Percentiles rank a stretch among this genome's conserved stretches.
Evolutionary conservation across 1,140 invertebrate genomes (phyloP).

Genomic region (Magallana gigas): DNA sequence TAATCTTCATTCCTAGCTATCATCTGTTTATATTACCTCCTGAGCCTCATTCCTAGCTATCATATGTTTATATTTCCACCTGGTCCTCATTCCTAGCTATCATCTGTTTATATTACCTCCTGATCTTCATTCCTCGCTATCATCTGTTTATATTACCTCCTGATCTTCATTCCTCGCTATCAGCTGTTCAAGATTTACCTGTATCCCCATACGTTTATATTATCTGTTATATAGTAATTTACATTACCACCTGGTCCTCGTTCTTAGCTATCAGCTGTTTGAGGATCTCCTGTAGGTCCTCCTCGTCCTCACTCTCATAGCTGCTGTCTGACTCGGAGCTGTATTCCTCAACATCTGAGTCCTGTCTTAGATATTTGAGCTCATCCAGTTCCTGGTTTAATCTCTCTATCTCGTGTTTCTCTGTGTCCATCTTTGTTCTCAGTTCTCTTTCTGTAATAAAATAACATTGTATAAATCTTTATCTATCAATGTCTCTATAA

Average conservation of each 20-base stretch:
- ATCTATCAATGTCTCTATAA: no score
- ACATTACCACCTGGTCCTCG: constrained; percentile 76
- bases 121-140: no score
- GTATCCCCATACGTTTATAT: no score
- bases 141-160: constrained; percentile 75
- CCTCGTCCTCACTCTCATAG: constrained; percentile 78
- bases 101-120: not conserved
- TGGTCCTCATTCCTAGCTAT: constrained; percentile 2
- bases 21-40: no score
- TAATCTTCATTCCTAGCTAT: no score
- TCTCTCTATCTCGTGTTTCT: constrained; percentile 79
- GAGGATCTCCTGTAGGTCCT: constrained; percentile 77
- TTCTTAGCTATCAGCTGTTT: constrained; percentile 77
- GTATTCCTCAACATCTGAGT: constrained; percentile 74
- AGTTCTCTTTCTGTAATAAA: constrained; percentile 77
- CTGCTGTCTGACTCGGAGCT: constrained; percentile 76
- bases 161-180: no score
- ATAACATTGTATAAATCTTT: not conserved
- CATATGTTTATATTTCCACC: no score
- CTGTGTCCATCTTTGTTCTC: constrained; percentile 79
- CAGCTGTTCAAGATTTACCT: no score
- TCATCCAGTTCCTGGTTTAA: constrained; percentile 79
- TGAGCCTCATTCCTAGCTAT: no score
- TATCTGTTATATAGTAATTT: not conserved
- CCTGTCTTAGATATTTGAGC: constrained; percentile 75